Base-by-base conservation (phyloP, 2,797 vertebrate genomes). In the Bovichtus variegatus region DNA sequence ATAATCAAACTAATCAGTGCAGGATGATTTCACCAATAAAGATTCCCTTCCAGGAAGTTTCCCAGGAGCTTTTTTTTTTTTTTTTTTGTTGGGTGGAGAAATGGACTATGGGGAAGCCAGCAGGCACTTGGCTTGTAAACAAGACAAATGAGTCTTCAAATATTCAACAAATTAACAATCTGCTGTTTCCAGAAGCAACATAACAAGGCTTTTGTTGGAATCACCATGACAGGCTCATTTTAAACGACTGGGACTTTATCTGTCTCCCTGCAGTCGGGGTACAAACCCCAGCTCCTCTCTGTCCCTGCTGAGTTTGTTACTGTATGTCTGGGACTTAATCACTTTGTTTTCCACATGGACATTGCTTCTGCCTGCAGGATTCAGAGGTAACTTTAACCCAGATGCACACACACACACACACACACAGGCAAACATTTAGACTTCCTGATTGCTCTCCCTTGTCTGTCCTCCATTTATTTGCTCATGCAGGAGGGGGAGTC, bases 341-440 rank as follows among this genome's bases (percentile, higher is more conserved):
- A 13, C 53, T 63, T 34, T 29, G 0, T 70, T 47, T 23, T 58
- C 65, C 67, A 72, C 4, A 1, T 46, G 61, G 81, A 65, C 60
- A 0, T 18, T 15, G 44, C 49, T n/a, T 29, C 25, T 69, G 58
- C 59, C 71, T 40, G 65, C 69, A 73, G 60, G 49, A n/a, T n/a
- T n/a, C n/a, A n/a, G n/a, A n/a, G n/a, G n/a, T n/a, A n/a, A 27
- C 25, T 27, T 25, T 27, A 36, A 81, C 11, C 47, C 43, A 70
- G 68, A 63, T 54, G 36, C 59, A 55, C 13, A 41, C 67, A 34
- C 9, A 61, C 77, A 64, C 59, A 79, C 21, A 57, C 49, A 70
- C 54, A 46, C 53, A 49, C 25, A 43, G n/a, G 55, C 69, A 81
- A 55, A 75, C 29, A 65, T 58, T 60, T 59, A 69, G 21, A 73